phyloP scores from a whole-genome alignment of 2,113 vertebrate species.

The Chinchilla lanigera region DNA sequence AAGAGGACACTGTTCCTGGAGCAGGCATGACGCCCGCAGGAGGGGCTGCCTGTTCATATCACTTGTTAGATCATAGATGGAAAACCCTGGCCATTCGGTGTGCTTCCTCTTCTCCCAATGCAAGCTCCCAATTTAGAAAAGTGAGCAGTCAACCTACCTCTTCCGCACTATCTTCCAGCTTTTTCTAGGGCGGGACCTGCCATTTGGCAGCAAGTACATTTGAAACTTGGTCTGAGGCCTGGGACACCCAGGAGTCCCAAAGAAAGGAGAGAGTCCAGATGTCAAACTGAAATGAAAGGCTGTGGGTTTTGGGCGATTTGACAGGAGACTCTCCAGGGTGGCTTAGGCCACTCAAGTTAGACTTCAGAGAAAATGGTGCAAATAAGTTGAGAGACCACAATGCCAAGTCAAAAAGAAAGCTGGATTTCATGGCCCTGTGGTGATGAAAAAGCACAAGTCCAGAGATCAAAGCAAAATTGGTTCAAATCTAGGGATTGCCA shows the following conservation, averaged over 20 bases:
- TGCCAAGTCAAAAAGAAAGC: neutral
- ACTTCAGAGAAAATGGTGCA: neutral
- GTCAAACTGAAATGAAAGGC: neutral
- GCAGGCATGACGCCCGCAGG: neutral
- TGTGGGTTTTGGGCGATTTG: neutral
- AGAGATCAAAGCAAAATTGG: neutral
- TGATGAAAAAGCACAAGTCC: neutral
- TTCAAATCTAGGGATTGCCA: neutral
- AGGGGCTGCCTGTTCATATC: neutral
- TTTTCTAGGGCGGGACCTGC: neutral
- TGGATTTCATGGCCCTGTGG: neutral
- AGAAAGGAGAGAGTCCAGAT: neutral
- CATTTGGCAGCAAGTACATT: neutral
- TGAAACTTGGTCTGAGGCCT: neutral
- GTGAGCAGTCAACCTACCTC: neutral
- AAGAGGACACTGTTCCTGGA: neutral
- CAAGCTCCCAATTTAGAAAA: neutral
- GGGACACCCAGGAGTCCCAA: neutral
- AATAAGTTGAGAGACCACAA: neutral
- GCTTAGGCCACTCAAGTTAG: neutral
- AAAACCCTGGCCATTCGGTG: neutral
- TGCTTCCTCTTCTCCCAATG: neutral
- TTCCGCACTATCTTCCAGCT: neutral
- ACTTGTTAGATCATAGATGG: neutral
- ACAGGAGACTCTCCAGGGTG: neutral